Conservation (phyloP, 2,797 vertebrate species). For the Oreochromis grahami region DNA sequence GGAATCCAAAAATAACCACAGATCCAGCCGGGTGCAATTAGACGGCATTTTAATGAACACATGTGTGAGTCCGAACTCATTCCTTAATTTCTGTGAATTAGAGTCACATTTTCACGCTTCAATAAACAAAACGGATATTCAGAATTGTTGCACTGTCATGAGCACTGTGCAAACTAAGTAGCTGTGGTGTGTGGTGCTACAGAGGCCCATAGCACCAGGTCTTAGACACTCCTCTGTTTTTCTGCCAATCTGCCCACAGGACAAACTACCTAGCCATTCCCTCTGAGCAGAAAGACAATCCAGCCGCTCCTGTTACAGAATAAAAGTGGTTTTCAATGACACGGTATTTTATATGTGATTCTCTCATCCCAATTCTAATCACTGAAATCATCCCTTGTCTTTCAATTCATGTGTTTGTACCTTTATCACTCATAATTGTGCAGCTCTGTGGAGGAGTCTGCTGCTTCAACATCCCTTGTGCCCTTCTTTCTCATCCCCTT, state of each 20-base stretch:
- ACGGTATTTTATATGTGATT: constrained; percentile 75
- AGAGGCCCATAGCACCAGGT: not conserved
- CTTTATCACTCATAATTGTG: constrained; percentile 4
- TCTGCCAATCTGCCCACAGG: constrained; percentile 72
- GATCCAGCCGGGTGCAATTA: too few relatives aligned
- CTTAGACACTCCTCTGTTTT: constrained; percentile 61
- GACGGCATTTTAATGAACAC: too few relatives aligned
- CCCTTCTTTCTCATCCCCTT: not conserved
- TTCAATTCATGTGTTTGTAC: constrained; percentile 32
- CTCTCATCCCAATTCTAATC: constrained; percentile 1
- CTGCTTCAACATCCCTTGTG: constrained; percentile 7
- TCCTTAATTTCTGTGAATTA: not conserved
- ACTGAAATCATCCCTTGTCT: constrained; percentile 10
- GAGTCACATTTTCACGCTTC: not conserved
- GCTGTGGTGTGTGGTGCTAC: not conserved
- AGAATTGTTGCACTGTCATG: not conserved
- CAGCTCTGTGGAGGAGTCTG: constrained; percentile 6
- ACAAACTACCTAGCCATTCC: constrained; percentile 95
- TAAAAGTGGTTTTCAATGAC: constrained; percentile 77
- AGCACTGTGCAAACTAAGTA: not conserved
- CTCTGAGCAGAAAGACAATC: constrained; percentile 92
- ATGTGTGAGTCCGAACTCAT: too few relatives aligned
- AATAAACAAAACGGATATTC: not conserved
- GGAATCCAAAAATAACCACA: too few relatives aligned
- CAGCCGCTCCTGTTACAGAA: constrained; percentile 85